Evolutionary conservation across 2,888 invertebrate species (phyloP), one percentile per base, ranked within the genome.

Genomic region (Spatulosminthurus flaviceps): DNA sequence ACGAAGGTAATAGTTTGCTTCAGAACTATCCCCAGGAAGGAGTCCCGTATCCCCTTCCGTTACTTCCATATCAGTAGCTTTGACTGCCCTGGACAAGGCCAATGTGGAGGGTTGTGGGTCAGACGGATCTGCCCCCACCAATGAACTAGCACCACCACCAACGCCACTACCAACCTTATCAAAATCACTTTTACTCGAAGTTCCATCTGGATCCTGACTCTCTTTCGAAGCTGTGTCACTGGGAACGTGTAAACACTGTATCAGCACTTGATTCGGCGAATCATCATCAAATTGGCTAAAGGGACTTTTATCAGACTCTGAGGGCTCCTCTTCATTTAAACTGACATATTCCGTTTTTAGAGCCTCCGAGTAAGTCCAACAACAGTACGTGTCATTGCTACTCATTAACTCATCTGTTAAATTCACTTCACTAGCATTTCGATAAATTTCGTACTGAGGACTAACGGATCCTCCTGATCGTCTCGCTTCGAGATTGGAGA

Each of bases 291-390:
- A 24, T 26, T 24, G 24, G 24, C 24, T 5, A 60, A 21, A 21
- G 21, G n/a, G 19, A 19, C 5, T 21, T 64, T 26, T 64, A 26
- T 16, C 64, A 64, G 11, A 64, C 64, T 24, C 69, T 26, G 19
- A 13, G 19, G 28, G 69, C 28, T 51, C 51, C 5, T 51, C 51
- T 21, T 66, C 42, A 29, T 42, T 22, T 26, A 60, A 64, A 60
- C 64, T 22, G 42, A 66, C 41, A 19, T 66, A 42, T 74, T 79
- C 78, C 22, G 78, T 72, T 61, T 66, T 70, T 16, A 83, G 73
- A 73, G 84, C 82, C 19, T 73, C 75, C 13, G 81, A 64, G 78
- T 84, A 85, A 19, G 84, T 83, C 84, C 84, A 85, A 80, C 84
- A 85, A 74, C 84, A 85, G 26, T 82, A 79, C 51, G 81, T 79